phyloP scores from a whole-genome alignment of 2,888 invertebrate species.

The Thelaira solivaga region DNA sequence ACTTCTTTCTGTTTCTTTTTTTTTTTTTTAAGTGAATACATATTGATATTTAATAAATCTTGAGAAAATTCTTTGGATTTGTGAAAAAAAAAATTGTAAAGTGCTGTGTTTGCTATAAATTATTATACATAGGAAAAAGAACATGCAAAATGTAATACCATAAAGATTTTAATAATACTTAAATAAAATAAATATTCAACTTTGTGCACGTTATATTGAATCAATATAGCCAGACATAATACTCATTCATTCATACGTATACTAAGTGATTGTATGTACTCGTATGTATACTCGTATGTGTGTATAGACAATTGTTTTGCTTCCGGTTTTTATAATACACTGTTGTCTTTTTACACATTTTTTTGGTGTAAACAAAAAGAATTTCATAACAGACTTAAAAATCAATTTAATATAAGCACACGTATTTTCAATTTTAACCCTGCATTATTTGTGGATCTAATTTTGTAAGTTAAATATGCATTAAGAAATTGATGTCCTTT shows the following conservation, averaged over 20 bases:
- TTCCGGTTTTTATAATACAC: slow-evolving; percentile 42
- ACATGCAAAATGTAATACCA: not conserved
- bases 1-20: not conserved
- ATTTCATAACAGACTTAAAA: slow-evolving; percentile 1
- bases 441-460: too few relatives aligned
- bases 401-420: too few relatives aligned
- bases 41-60: slow-evolving; percentile 12
- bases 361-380: not conserved
- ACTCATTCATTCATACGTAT: too few relatives aligned
- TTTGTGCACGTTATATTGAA: slow-evolving; percentile 11
- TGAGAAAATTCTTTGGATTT: slow-evolving; percentile 2
- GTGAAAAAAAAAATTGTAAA: not conserved
- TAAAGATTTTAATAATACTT: not conserved
- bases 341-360: not conserved
- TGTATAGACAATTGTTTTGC: slow-evolving; percentile 49
- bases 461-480: too few relatives aligned
- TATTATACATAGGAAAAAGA: not conserved
- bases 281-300: too few relatives aligned
- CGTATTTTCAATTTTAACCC: too few relatives aligned
- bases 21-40: not conserved
- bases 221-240: not conserved
- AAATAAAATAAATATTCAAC: slow-evolving; percentile 15
- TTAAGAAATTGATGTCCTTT: too few relatives aligned
- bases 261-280: too few relatives aligned
- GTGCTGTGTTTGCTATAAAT: slow-evolving; percentile 19